Evolutionary conservation across 2,113 vertebrate species (phyloP).

Genomic region (Pseudopipra pipra): DNA sequence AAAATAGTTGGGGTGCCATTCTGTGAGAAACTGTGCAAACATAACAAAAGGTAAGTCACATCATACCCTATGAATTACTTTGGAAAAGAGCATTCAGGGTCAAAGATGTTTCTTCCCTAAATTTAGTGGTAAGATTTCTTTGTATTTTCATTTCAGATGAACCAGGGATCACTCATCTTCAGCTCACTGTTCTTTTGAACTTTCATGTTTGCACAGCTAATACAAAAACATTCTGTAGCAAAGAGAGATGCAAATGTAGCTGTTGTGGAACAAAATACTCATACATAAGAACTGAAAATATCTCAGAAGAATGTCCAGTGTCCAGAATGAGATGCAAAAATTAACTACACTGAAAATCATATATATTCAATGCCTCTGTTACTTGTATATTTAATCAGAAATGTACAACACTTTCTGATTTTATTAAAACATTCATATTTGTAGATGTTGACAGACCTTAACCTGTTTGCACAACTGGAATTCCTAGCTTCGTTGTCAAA

Average conservation of each 20-base stretch:
- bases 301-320: background rate
- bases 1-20: background rate
- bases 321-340: background rate
- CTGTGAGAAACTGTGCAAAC: background rate
- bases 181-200: background rate
- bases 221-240: background rate
- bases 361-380: background rate
- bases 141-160: background rate
- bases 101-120: background rate
- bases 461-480: background rate
- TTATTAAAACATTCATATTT: background rate
- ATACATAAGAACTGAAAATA: background rate
- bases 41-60: background rate
- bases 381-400: background rate
- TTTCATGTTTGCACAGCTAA: background rate
- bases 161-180: background rate
- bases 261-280: background rate
- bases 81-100: background rate
- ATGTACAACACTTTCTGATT: background rate
- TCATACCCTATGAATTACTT: background rate
- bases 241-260: background rate
- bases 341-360: background rate
- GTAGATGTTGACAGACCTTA: background rate
- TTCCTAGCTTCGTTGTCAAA: background rate
- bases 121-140: background rate